phyloP scores from a whole-genome alignment of 2,797 vertebrate species.

The Acrossocheilus wenchowensis region DNA sequence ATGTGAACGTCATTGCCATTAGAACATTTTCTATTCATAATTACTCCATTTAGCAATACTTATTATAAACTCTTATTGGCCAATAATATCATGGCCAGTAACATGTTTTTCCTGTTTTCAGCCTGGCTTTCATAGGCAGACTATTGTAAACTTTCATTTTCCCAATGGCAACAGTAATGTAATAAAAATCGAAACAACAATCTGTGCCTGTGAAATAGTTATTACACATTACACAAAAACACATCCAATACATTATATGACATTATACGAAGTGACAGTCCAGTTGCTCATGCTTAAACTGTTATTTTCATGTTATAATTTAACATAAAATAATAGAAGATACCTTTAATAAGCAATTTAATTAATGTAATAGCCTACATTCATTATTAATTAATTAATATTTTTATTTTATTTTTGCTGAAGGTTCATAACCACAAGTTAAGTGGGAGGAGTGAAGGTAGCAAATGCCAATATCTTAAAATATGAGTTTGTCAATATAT shows the following conservation, averaged over 20 bases:
- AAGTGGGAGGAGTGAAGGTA: neutral
- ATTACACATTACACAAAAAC: neutral
- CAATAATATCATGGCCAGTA: slow-evolving; percentile 67
- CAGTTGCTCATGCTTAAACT: too few relatives aligned
- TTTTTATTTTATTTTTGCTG: neutral
- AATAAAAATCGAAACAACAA: slow-evolving; percentile 74
- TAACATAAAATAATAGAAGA: neutral
- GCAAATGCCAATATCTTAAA: neutral
- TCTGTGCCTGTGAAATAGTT: slow-evolving; percentile 30
- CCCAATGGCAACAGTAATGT: slow-evolving; percentile 70
- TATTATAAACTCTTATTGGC: slow-evolving; percentile 52
- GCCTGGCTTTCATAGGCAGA: slow-evolving; percentile 76
- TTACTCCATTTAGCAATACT: slow-evolving; percentile 74
- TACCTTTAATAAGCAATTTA: neutral
- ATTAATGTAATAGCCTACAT: too few relatives aligned
- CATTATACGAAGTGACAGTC: neutral
- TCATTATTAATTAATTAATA: too few relatives aligned
- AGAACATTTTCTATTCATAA: slow-evolving; percentile 75
- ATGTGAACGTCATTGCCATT: slow-evolving; percentile 81
- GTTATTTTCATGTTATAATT: neutral
- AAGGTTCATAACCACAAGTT: too few relatives aligned
- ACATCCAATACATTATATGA: neutral
- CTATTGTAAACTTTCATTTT: slow-evolving; percentile 75
- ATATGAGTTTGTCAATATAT: neutral
- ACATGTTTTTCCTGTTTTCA: slow-evolving; percentile 66